Evolutionary conservation across 2,113 vertebrate species (phyloP), one percentile per base, ranked within the genome.

Genomic region (Calonectris borealis): DNA sequence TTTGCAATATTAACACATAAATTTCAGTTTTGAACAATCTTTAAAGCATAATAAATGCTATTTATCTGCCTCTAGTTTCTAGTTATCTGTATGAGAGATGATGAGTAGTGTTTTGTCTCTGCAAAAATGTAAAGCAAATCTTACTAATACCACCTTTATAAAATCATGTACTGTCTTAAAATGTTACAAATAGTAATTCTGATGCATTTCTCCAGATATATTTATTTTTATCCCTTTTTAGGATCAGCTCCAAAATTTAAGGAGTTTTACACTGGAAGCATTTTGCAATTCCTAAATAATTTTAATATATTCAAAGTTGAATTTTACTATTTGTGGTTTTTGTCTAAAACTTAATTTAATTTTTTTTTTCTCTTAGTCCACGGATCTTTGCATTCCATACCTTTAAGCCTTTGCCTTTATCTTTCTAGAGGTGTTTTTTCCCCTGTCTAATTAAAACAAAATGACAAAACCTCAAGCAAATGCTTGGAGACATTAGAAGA

Each of bases 361-460:
- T n/a, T 51, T 77, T 54, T 26, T 72, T 69, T 38, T 18, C 10
- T 42, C 14, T 62, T 87, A 62, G 4, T 4, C 22, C 31, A 31
- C 4, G 32, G 21, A 66, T 36, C 15, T 82, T 83, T 66, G 9
- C 9, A 62, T 89, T 69, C 34, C 20, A 52, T 83, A 88, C 20
- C 54, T 80, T 91, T 36, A 76, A 80, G 24, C 12, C 54, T 73
- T 78, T 86, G 9, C 10, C 13, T 55, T 68, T 71, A 38, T 68
- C 32, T 84, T 85, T 79, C 26, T 55, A 38, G 17, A 66, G 4
- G 3, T 0, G 5, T 16, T 51, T 15, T 5, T 5, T 0, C 7
- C 12, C 7, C 9, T 22, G 7, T 40, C 8, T 90, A 72, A 82
- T 72, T 54, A 65, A 92, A 92, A 62, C 12, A 88, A 83, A 91